Conservation (phyloP, 2,113 vertebrate species). For the Noctilio leporinus region DNA sequence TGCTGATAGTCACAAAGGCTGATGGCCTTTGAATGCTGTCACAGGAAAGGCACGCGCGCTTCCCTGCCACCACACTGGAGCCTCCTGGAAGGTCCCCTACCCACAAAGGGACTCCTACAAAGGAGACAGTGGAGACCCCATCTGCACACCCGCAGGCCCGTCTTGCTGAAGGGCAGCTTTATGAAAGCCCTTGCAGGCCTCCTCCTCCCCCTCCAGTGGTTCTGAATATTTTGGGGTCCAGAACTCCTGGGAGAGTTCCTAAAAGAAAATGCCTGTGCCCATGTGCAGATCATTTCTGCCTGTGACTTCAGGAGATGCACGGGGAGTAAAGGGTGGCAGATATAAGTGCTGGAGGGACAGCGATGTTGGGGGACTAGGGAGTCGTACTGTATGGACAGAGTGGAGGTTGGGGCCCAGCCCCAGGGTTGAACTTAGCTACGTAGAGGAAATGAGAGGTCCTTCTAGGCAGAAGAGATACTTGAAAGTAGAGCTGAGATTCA, state of each 20-base stretch:
- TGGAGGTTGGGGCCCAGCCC: background rate
- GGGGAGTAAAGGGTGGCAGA: background rate
- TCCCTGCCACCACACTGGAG: fast-evolving
- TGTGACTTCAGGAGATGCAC: background rate
- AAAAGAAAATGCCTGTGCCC: background rate
- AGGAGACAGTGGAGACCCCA: background rate
- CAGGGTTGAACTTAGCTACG: background rate
- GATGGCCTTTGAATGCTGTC: too few species aligned
- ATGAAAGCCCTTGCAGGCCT: background rate
- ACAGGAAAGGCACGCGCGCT: background rate
- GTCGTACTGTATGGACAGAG: fast-evolving
- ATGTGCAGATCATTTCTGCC: fast-evolving
- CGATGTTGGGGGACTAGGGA: fast-evolving
- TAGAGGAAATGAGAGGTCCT: background rate
- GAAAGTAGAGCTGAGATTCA: background rate
- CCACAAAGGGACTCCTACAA: background rate
- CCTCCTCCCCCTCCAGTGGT: background rate
- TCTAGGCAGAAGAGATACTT: background rate
- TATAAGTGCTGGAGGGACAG: background rate
- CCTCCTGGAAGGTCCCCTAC: background rate
- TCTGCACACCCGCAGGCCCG: background rate
- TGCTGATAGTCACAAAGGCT: background rate
- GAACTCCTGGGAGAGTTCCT: background rate
- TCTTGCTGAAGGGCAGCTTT: background rate
- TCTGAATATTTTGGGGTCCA: background rate